These are phyloP conservation scores for Triops longicaudatus DNA, from an alignment of 1,140 invertebrate genomes.

Conservation along the genomic window DNA sequence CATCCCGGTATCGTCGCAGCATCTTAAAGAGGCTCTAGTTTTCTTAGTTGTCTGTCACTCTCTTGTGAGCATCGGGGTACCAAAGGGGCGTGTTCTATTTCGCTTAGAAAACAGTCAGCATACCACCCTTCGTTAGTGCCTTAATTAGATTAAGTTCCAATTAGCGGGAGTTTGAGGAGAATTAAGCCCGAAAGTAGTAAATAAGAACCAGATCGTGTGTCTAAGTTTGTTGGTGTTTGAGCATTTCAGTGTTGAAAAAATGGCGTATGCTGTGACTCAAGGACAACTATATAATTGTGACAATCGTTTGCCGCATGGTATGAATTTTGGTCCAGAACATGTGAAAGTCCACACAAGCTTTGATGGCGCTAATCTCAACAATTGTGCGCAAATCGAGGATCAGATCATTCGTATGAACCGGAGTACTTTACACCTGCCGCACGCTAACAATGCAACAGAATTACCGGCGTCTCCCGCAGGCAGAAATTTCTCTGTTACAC, in stretches of 20 bases:
- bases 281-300: neutral
- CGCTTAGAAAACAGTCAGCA: neutral
- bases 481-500: constrained; percentile 36
- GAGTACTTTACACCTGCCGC: neutral
- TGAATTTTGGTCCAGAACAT: neutral
- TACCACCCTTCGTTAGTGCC: neutral
- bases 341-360: neutral
- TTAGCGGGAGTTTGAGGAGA: neutral
- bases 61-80: neutral
- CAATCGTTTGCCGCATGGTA: neutral
- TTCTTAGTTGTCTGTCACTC: neutral
- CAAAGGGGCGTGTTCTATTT: neutral
- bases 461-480: neutral
- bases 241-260: neutral
- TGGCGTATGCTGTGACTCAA: neutral
- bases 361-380: neutral
- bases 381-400: neutral
- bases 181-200: neutral
- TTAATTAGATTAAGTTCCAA: constrained; percentile 3
- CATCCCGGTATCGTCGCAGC: neutral
- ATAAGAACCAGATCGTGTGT: too few relatives aligned
- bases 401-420: neutral
- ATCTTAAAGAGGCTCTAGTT: neutral
- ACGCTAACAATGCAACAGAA: neutral
- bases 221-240: neutral